These are phyloP conservation scores for Aspidiotus destructor DNA, from an alignment of 2,888 invertebrate species.

Conservation along the genomic window DNA sequence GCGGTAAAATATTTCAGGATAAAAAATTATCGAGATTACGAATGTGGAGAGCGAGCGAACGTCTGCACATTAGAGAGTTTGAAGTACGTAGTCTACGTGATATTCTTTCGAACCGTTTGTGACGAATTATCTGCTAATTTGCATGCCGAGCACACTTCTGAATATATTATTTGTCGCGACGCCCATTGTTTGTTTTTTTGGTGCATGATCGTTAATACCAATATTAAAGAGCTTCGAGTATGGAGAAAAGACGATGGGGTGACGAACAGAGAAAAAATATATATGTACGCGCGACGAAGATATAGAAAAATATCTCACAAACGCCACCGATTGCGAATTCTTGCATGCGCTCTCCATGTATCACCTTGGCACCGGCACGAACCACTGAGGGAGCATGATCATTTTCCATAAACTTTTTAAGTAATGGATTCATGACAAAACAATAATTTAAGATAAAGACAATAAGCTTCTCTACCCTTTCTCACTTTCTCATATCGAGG, in stretches of 20 bases:
- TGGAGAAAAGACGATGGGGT: background rate
- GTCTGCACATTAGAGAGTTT: background rate
- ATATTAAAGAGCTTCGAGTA: slow-evolving; percentile 11
- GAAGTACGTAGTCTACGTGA: slow-evolving; percentile 14
- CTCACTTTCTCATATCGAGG: no score
- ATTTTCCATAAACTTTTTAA: background rate
- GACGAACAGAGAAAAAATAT: no score
- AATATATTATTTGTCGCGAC: slow-evolving; percentile 34
- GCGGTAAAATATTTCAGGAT: no score
- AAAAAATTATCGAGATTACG: no score
- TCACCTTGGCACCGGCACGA: background rate
- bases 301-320: no score
- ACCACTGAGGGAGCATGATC: background rate
- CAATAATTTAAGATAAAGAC: no score
- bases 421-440: no score
- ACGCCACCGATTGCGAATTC: no score
- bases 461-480: no score
- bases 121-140: slow-evolving; percentile 35
- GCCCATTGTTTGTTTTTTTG: slow-evolving; percentile 25
- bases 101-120: slow-evolving; percentile 27
- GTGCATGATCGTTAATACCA: slow-evolving; percentile 25
- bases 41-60: no score
- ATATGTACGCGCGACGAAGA: no score
- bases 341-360: background rate
- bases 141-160: slow-evolving; percentile 35